phyloP scores from a whole-genome alignment of 2,888 invertebrate species.

The Drosophila fungiperda region DNA sequence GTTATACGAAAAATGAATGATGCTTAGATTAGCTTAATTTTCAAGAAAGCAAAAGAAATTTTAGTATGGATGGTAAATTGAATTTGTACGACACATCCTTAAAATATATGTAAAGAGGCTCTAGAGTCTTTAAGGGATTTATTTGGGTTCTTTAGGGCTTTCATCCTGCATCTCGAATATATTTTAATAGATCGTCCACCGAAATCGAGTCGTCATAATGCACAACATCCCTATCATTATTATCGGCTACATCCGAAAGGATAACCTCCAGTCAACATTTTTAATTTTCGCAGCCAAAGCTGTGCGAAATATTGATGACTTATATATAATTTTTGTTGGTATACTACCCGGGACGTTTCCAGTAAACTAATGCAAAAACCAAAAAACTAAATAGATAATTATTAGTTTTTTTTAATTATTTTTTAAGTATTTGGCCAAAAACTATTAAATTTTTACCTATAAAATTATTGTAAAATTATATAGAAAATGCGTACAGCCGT shows the following conservation, averaged over 20 bases:
- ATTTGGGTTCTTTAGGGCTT: background rate
- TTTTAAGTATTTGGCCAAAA: background rate
- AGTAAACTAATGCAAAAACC: background rate
- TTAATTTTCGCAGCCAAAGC: background rate
- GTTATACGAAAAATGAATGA: background rate
- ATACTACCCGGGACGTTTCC: background rate
- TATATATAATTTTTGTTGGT: background rate
- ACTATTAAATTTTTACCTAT: background rate
- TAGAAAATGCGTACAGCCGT: background rate
- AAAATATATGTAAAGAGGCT: background rate
- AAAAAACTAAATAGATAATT: background rate
- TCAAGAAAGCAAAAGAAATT: background rate
- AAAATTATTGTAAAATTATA: background rate
- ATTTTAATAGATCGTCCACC: background rate
- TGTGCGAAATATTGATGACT: background rate
- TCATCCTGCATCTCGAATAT: background rate
- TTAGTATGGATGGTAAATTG: background rate
- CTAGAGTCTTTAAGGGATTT: background rate
- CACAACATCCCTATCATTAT: background rate
- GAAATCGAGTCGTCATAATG: background rate
- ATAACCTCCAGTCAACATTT: background rate
- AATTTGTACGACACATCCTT: background rate
- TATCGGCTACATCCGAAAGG: background rate
- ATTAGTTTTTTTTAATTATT: background rate
- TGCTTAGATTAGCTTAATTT: background rate